Percentiles rank a stretch among this genome's conserved stretches.
phyloP scores from a whole-genome alignment of 2,888 invertebrate genomes.

The Nemotelus pantherinus region DNA sequence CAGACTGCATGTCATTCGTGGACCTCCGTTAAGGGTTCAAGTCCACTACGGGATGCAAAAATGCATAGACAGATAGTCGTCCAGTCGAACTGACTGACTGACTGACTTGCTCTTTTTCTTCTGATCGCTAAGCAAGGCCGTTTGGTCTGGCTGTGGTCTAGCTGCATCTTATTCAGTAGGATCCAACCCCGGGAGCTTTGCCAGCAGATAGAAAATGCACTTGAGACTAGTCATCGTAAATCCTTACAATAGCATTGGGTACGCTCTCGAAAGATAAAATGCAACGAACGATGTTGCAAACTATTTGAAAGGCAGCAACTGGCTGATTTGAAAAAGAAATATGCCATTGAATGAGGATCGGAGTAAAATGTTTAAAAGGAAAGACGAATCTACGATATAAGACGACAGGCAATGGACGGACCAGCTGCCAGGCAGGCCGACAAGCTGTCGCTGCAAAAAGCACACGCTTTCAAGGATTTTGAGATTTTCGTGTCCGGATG shows the following conservation, averaged over 20 bases:
- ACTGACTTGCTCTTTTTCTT: not conserved
- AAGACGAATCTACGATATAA: not conserved
- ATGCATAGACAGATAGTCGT: not conserved
- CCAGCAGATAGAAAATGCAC: slow-evolving; percentile 1
- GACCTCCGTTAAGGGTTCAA: not conserved
- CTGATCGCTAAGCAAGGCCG: not conserved
- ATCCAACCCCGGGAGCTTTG: not conserved
- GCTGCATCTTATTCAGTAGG: not conserved
- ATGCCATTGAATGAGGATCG: slow-evolving; percentile 1
- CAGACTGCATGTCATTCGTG: not conserved
- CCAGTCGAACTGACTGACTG: not conserved
- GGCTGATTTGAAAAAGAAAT: not conserved
- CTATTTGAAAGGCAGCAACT: slow-evolving; percentile 1
- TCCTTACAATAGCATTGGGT: slow-evolving; percentile 2
- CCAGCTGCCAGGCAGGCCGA: not conserved
- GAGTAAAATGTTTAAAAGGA: not conserved
- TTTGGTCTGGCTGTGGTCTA: not conserved
- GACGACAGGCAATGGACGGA: not conserved
- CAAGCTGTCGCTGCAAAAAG: slow-evolving; percentile 11
- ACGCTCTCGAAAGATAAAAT: not conserved
- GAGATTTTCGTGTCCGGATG: not conserved
- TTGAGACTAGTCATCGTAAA: slow-evolving; percentile 16
- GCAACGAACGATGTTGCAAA: not conserved
- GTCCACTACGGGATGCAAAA: not conserved
- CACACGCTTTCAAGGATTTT: not conserved